Base-by-base conservation (phyloP, 2,888 invertebrate species). In the Catonia carolina region DNA sequence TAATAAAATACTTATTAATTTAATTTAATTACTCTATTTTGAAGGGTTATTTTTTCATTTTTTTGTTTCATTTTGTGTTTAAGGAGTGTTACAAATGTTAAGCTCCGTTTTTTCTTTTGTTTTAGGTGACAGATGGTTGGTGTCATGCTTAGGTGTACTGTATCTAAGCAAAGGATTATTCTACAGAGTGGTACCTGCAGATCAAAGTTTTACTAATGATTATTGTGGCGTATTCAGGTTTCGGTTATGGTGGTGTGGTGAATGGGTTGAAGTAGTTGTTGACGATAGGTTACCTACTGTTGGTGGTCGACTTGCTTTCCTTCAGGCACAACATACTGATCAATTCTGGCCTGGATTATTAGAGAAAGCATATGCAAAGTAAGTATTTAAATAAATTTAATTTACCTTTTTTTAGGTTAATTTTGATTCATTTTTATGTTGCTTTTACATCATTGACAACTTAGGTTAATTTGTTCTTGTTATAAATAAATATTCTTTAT, bases 281-380 rank as follows among this genome's bases (percentile, higher is more conserved):
- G 93, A 94, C 71, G 94, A 94, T 72, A 80, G 90, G 18, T 77
- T 94, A 59, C 93, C 93, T 5, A 91, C 91, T 0, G 89, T 92
- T 39, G 87, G 89, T 69, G 90, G 89, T 8, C 81, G 86, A 62
- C 77, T 93, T 60, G 89, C 90, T 36, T 94, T 94, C 73, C 78
- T 92, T 60, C 92, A 93, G 71, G 82, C 87, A 39, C 83, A 84
- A 63, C 78, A 83, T 64, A 83, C 86, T 1, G 86, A 88, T 64
- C 88, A 90, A 69, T 88, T 87, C 69, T 94, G 93, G 93, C 88
- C 93, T 0, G 86, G 91, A 0, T 74, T 94, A 22, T 74, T 94
- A 52, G 94, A 94, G 73, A 94, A 94, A 73, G 94, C 94, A 0
- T 93, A 93, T 65, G 93, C 93, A 57, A 93, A 94, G 87, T 87